phyloP scores from a whole-genome alignment of 2,888 invertebrate species.

The Netelia inedita region DNA sequence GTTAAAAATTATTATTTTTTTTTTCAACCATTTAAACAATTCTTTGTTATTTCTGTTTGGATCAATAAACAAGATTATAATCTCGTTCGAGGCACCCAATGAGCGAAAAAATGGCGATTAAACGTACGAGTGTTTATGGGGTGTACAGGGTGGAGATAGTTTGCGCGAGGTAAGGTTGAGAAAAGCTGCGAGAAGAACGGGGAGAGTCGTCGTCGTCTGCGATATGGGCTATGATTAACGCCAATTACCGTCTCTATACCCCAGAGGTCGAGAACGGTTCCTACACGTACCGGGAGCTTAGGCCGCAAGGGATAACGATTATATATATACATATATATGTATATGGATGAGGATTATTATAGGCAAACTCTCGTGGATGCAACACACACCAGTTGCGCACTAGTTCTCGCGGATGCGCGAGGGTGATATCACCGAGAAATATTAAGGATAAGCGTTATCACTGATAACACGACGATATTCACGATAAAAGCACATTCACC shows the following conservation, averaged over 20 bases:
- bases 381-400: constrained; percentile 78
- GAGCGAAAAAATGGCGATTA: not conserved
- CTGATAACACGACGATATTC: constrained; percentile 48
- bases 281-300: constrained; percentile 55
- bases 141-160: not conserved
- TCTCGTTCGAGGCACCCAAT: constrained; percentile 1
- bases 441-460: constrained; percentile 51
- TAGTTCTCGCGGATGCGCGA: constrained; percentile 61
- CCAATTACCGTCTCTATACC: constrained; percentile 56
- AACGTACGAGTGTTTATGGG: not conserved
- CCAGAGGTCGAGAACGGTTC: not conserved
- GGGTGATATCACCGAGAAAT: constrained; percentile 49
- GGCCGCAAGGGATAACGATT: constrained; percentile 60
- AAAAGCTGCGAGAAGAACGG: not conserved
- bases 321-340: constrained; percentile 36
- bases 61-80: constrained; percentile 10
- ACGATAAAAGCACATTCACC: constrained; percentile 73
- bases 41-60: not conserved
- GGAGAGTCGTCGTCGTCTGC: constrained; percentile 30
- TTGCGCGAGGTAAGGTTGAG: not conserved
- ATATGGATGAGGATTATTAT: constrained; percentile 47
- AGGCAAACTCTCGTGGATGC: constrained; percentile 66
- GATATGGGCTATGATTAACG: constrained; percentile 59
- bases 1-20: not conserved
- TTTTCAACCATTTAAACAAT: constrained; percentile 1